These are phyloP conservation scores for Pammene fasciana DNA, from an alignment of 2,888 invertebrate genomes.

Conservation along the genomic window DNA sequence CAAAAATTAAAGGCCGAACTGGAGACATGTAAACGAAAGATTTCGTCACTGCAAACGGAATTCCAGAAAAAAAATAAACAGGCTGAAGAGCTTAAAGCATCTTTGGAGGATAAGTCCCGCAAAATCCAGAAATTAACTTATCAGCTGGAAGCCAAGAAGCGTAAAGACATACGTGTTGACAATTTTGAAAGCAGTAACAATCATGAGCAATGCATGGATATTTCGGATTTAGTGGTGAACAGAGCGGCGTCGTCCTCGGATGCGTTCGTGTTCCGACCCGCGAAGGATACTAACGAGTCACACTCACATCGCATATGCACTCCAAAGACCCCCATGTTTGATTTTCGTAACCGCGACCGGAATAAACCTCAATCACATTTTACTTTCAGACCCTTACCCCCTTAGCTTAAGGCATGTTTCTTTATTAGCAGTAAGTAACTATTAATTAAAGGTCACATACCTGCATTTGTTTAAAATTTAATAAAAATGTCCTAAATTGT, in stretches of 20 bases:
- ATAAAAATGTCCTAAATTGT: conserved; percentile 95
- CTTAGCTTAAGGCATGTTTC: conserved; percentile 50
- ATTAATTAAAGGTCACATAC: conserved; percentile 60
- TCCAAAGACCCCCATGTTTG: conserved; percentile 74
- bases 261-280: conserved; percentile 71
- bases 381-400: conserved; percentile 68
- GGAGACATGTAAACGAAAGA: conserved; percentile 75
- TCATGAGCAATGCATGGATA: conserved; percentile 71
- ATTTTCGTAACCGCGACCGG: conserved; percentile 68
- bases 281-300: conserved; percentile 64
- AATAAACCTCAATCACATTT: conserved; percentile 61
- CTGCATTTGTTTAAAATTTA: conserved; percentile 96
- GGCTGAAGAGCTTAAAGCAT: conserved; percentile 72
- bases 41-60: conserved; percentile 70
- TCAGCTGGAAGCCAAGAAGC: conserved; percentile 72
- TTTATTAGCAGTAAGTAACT: conserved; percentile 12
- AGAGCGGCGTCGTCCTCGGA: conserved; percentile 64
- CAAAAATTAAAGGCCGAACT: conserved; percentile 78
- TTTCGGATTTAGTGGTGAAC: conserved; percentile 71
- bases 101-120: conserved; percentile 72
- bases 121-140: conserved; percentile 78
- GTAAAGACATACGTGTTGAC: conserved; percentile 66
- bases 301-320: conserved; percentile 63
- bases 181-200: conserved; percentile 60
- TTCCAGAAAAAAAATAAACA: conserved; percentile 75